Percentiles rank a stretch among this genome's conserved stretches.
Conservation (phyloP, 2,888 invertebrate genomes). For the Coleophora deauratella region DNA sequence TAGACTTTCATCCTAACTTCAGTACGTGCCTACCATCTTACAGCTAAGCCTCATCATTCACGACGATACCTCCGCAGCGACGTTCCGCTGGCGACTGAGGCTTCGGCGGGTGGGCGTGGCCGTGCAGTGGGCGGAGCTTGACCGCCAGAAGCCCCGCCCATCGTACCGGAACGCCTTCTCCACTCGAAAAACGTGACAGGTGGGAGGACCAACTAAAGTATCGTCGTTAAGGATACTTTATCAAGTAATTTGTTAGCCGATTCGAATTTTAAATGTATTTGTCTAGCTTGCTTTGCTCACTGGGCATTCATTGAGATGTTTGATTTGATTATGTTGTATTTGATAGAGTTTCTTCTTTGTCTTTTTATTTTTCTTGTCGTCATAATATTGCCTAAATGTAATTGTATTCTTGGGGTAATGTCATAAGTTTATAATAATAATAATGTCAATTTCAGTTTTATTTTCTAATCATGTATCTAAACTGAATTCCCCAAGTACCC, state of each 20-base stretch:
- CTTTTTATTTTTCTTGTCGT: background rate
- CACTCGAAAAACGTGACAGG: constrained; percentile 58
- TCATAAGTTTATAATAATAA: no score
- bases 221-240: constrained; percentile 68
- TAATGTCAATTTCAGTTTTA: no score
- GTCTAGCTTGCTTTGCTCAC: constrained; percentile 12
- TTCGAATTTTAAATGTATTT: constrained; percentile 57
- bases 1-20: no score
- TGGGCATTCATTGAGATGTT: constrained; percentile 8
- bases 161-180: constrained; percentile 24
- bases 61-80: constrained; percentile 42
- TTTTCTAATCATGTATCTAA: no score
- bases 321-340: background rate
- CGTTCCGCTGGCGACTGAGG: constrained; percentile 57
- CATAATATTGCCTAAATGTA: background rate
- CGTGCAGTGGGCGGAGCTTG: constrained; percentile 38
- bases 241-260: constrained; percentile 70
- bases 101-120: constrained; percentile 56
- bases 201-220: constrained; percentile 59
- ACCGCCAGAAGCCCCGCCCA: constrained; percentile 21
- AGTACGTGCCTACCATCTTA: no score
- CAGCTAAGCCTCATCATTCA: constrained; percentile 19
- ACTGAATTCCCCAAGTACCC: no score
- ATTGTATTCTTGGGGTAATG: no score
- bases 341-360: no score